These are phyloP conservation scores for Caenorhabditis sp. DNA, from an alignment of 2,888 invertebrate species.

Conservation along the genomic window DNA sequence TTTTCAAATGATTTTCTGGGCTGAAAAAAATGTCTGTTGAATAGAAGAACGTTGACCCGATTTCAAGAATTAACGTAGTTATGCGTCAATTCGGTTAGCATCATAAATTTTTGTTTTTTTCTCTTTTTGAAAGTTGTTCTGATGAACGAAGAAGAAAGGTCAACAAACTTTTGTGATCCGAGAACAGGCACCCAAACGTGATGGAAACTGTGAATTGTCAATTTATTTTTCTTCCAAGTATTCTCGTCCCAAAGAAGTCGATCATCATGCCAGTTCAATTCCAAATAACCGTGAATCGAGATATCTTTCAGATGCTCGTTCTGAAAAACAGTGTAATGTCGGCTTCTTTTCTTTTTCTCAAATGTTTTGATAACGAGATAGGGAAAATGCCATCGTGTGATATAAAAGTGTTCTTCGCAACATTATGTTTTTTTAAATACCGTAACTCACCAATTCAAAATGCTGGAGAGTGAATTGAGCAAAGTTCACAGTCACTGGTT, in stretches of 20 bases:
- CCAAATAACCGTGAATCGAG: conserved; percentile 57
- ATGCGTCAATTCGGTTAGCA: background rate
- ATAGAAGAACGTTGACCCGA: conserved; percentile 7
- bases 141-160: conserved; percentile 1
- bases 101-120: conserved; percentile 3
- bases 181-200: conserved; percentile 69
- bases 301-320: conserved; percentile 69
- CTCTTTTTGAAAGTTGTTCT: conserved; percentile 4
- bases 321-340: conserved; percentile 36
- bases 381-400: no score
- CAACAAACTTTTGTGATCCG: conserved; percentile 53
- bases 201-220: conserved; percentile 65
- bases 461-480: conserved; percentile 68
- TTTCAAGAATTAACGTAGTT: background rate
- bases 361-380: background rate
- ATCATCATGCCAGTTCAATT: conserved; percentile 54
- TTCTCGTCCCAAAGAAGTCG: conserved; percentile 41
- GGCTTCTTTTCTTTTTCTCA: background rate
- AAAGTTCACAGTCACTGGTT: conserved; percentile 60
- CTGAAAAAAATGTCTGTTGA: conserved; percentile 24
- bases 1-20: conserved; percentile 65
- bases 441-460: conserved; percentile 65
- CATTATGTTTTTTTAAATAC: no score
- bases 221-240: conserved; percentile 64
- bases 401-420: background rate